Conservation (phyloP, 2,888 invertebrate genomes). For the Rugalucina vietnamica region DNA sequence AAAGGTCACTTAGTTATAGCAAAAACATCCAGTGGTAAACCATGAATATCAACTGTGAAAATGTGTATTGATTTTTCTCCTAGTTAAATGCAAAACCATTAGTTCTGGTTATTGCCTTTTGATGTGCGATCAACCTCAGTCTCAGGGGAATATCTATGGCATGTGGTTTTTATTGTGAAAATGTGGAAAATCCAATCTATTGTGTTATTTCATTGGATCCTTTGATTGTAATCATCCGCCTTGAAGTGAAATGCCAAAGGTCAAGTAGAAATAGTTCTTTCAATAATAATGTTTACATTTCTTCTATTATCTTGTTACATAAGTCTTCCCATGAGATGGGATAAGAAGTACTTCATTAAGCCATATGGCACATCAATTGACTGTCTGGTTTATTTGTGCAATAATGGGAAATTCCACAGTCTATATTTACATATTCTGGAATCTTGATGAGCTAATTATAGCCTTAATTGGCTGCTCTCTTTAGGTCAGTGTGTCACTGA, state of each 20-base stretch:
- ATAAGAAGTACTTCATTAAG: conserved; percentile 10
- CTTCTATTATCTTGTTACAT: conserved; percentile 15
- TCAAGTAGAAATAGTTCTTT: conserved; percentile 60
- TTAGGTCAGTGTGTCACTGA: conserved; percentile 58
- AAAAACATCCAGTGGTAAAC: too few species aligned
- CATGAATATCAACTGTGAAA: too few species aligned
- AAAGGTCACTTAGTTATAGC: too few species aligned
- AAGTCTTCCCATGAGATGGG: background rate
- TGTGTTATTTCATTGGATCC: conserved; percentile 52
- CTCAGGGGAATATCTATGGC: background rate
- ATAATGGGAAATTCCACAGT: conserved; percentile 31
- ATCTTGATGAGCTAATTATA: conserved; percentile 52
- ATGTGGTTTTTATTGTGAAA: conserved; percentile 8
- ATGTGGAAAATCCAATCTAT: conserved; percentile 58
- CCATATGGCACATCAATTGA: conserved; percentile 45
- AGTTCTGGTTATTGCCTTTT: conserved; percentile 8
- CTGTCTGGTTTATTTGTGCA: conserved; percentile 31
- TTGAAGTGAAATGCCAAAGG: conserved; percentile 55
- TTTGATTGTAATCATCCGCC: conserved; percentile 55
- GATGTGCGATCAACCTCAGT: background rate
- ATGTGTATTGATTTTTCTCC: background rate
- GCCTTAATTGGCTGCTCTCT: conserved; percentile 39
- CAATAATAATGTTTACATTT: conserved; percentile 43
- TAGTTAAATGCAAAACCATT: background rate
- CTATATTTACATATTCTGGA: conserved; percentile 11